These are phyloP conservation scores for Colossoma macropomum DNA, from an alignment of 2,113 vertebrate genomes.

Conservation along the genomic window DNA sequence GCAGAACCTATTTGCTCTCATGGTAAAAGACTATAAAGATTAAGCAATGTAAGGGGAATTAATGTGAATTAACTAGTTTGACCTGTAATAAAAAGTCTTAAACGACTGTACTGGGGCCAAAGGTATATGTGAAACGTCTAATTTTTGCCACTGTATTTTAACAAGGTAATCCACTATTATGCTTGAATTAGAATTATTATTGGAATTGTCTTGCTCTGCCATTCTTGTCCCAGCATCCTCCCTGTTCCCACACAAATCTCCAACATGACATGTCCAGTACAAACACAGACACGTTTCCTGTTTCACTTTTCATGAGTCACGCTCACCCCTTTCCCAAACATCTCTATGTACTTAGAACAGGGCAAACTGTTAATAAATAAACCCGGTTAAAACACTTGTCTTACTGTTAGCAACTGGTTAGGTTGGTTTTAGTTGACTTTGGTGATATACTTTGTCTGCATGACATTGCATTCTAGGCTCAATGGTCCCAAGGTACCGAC, in stretches of 20 bases:
- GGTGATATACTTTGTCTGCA: slow-evolving; percentile 2
- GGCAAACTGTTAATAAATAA: slow-evolving; percentile 18
- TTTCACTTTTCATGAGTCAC: slow-evolving; percentile 16
- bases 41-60: too few relatives aligned
- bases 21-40: background rate
- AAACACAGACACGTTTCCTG: background rate
- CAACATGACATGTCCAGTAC: slow-evolving; percentile 31
- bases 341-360: slow-evolving; percentile 21
- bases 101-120: background rate
- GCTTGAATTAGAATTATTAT: background rate
- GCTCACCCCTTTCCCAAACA: slow-evolving; percentile 11
- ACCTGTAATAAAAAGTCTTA: background rate
- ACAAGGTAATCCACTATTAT: slow-evolving; percentile 4
- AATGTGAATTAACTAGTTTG: too few relatives aligned
- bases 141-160: slow-evolving; percentile 13
- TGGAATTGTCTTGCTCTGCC: background rate
- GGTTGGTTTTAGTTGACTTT: slow-evolving; percentile 25
- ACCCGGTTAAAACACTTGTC: slow-evolving; percentile 21
- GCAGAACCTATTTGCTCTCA: background rate
- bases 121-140: slow-evolving; percentile 3
- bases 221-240: slow-evolving; percentile 25
- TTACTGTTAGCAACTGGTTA: background rate
- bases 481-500: background rate
- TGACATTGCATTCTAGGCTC: background rate
- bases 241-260: slow-evolving; percentile 38